Base-by-base conservation (phyloP, 1,140 invertebrate genomes). In the Drosophila nigrodunni region DNA sequence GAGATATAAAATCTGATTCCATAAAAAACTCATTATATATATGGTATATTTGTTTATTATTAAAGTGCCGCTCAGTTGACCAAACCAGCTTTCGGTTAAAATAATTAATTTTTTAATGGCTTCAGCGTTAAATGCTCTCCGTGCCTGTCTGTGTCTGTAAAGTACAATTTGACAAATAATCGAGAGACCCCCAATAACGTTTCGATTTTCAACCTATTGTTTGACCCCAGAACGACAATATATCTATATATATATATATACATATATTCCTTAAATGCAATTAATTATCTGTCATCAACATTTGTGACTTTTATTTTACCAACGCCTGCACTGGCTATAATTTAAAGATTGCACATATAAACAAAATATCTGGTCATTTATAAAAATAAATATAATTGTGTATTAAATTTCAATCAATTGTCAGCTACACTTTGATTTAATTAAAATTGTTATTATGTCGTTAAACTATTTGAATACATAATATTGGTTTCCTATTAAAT, bases 21-120 rank as follows among this genome's bases (percentile, higher is more conserved):
- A 62, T 43, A 64, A 52, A 64, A 64, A 64, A 43, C 18, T 21
- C 61, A 64, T 64, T 52, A 64, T 25, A 30, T 25, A 30, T 30
- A 30, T 30, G 3, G 49, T 30, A 10, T 30, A 34, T 34, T n/a
- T 64, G 34, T 43, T 61, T 61, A 61, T 49, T 64, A 34, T 44
- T 2, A 62, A 62, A 62, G 41, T 64, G n/a, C 30, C 35, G 50
- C 15, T 15, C 54, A 57, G 50, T 54, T 54, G n/a, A 37, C 30
- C 50, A 54, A 15, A 7, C 50, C 30, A 30, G 30, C 50, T 13
- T 54, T 54, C n/a, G 34, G 30, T 54, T 54, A 54, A 54, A 54
- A 54, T 54, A 54, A 52, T 37, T 54, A 54, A 54, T 35, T 35
- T 15, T 15, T 54, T 54, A 54, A 54, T 34, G 34, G 13, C 30